Conservation (phyloP, 1,140 invertebrate species). For the Drosophila ironensis region DNA sequence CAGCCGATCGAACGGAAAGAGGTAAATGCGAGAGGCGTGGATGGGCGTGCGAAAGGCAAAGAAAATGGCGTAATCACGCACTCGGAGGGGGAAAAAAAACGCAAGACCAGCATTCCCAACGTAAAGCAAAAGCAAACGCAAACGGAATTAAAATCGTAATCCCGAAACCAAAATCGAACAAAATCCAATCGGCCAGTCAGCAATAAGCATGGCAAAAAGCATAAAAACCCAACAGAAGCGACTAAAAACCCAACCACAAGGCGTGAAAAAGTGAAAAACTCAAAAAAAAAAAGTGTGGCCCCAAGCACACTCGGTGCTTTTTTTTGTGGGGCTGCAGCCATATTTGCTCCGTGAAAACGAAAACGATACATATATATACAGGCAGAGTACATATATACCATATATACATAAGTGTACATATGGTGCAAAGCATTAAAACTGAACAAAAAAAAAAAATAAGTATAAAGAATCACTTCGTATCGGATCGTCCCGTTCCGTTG, state of each 20-base stretch:
- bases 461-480: slow-evolving; percentile 66
- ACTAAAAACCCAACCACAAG: slow-evolving; percentile 39
- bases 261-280: slow-evolving; percentile 25
- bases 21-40: slow-evolving; percentile 68
- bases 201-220: slow-evolving; percentile 38
- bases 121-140: slow-evolving; percentile 45
- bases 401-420: slow-evolving; percentile 31
- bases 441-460: too few species aligned
- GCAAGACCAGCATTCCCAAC: slow-evolving; percentile 38
- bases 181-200: slow-evolving; percentile 69
- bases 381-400: slow-evolving; percentile 13
- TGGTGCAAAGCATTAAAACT: slow-evolving; percentile 66
- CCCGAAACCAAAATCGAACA: slow-evolving; percentile 8
- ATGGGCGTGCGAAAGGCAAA: slow-evolving; percentile 71
- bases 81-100: slow-evolving; percentile 61
- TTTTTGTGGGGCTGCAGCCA: slow-evolving; percentile 59
- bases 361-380: slow-evolving; percentile 58
- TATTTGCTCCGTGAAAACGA: slow-evolving; percentile 73
- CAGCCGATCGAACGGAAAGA: slow-evolving; percentile 36
- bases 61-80: slow-evolving; percentile 80
- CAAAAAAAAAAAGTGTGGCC: slow-evolving; percentile 38
- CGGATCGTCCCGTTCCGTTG: slow-evolving; percentile 68
- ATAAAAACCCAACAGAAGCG: slow-evolving; percentile 34
- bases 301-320: slow-evolving; percentile 37
- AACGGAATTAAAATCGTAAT: slow-evolving; percentile 52